These are phyloP conservation scores for Phyllostomus discolor DNA, from an alignment of 2,113 vertebrate genomes.

Conservation along the genomic window DNA sequence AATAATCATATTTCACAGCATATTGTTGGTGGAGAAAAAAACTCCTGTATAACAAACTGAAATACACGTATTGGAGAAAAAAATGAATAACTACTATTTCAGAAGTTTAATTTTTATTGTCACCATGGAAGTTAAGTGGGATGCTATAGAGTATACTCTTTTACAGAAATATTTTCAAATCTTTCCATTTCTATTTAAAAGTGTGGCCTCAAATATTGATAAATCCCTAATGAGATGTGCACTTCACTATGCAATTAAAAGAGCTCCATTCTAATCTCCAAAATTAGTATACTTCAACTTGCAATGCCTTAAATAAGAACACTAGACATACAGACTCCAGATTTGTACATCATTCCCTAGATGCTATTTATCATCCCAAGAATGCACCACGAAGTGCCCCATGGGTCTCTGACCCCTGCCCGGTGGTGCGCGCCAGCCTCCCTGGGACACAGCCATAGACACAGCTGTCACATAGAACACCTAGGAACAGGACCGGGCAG, in stretches of 20 bases:
- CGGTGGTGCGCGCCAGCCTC: rapidly evolving
- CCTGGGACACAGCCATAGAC: rapidly evolving
- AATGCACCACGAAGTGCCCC: background rate
- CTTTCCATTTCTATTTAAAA: constrained; percentile 22
- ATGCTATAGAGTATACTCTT: background rate
- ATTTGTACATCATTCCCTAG: background rate
- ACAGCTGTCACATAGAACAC: background rate
- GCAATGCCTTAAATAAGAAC: background rate
- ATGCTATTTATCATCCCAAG: background rate
- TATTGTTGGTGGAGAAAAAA: background rate
- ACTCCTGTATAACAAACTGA: background rate
- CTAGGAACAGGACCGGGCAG: background rate
- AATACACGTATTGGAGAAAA: background rate
- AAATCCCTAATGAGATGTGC: background rate
- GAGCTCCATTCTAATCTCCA: background rate
- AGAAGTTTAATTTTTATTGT: background rate
- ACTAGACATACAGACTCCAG: background rate
- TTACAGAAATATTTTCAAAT: background rate
- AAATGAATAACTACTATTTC: background rate
- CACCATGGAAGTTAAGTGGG: background rate
- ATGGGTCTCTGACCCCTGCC: too few species aligned
- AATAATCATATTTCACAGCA: background rate
- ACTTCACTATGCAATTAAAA: background rate
- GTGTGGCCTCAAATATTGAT: background rate
- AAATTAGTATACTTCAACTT: background rate